Evolutionary conservation across 37 sponge, comb jelly and placozoan species (phyloP).

Genomic region (Eunapius fragilis): DNA sequence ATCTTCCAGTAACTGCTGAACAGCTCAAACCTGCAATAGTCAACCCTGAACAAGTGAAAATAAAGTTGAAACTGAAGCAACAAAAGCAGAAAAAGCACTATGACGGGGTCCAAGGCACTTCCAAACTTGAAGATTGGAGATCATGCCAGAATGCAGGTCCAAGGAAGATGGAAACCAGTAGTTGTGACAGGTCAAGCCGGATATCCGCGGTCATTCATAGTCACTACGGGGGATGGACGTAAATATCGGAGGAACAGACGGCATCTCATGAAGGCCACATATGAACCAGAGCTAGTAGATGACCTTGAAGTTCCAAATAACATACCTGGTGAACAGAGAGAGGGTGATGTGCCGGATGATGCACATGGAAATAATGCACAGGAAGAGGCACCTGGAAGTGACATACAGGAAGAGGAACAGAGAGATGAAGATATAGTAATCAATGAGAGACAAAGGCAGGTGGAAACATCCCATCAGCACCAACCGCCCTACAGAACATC

Average conservation of each 20-base stretch:
- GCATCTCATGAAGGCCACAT: background rate
- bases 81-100: background rate
- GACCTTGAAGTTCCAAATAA: background rate
- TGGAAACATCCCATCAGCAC: background rate
- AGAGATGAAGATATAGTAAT: background rate
- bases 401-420: background rate
- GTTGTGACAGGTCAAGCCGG: background rate
- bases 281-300: background rate
- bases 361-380: background rate
- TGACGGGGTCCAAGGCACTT: background rate
- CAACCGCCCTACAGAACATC: background rate
- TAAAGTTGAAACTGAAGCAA: background rate
- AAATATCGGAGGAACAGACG: background rate
- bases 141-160: background rate
- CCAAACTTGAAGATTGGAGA: background rate
- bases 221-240: background rate
- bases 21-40: background rate
- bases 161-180: too few relatives aligned
- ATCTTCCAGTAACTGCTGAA: background rate
- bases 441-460: background rate
- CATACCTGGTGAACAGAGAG: background rate
- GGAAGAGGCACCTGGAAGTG: background rate
- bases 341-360: background rate
- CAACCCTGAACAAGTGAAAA: constrained; percentile 1
- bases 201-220: background rate